Evolutionary conservation across 2,113 vertebrate genomes (phyloP), one percentile per base, ranked within the genome.

Genomic region (Gorsachius goisagi): DNA sequence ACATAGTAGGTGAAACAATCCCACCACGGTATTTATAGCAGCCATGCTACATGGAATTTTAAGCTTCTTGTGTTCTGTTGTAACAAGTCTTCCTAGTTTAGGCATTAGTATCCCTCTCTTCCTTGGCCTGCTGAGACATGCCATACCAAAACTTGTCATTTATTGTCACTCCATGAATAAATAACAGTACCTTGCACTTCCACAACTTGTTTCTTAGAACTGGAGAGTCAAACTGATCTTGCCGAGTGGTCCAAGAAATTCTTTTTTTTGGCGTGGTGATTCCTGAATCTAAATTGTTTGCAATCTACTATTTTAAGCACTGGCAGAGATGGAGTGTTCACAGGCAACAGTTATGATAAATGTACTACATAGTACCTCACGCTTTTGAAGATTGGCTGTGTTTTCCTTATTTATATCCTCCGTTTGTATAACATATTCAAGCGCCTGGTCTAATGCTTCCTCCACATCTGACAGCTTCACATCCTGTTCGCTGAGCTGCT

Each of bases 371-470:
- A 26, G n/a, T 98, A 99, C 99, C 99, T 99, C 96, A 30, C 83
- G 98, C 64, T 97, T 98, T 81, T 98, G 98, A 67, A 98, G 98
- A 91, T 93, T 98, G 89, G 97, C 96, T 76, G 89, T 52, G 49
- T 96, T 99, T 97, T 97, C 98, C 80, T 95, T 97, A 95, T 99
- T 99, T 96, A 94, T 98, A 79, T 97, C 96, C 79, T 98, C 97
- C 0, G 98, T 96, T 93, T 98, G 97, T 72, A 91, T 95, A 67
- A 99, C 67, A 4, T 92, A 94, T 90, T 79, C 76, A 27, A 96
- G 92, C 2, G 99, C 98, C 66, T 98, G 96, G n/a, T 97, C 93
- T 52, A 99, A 97, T 39, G 98, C 97, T 27, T 91, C 96, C 94
- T 98, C 96, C 72, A 99, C 95, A 11, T 99, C 98, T 37, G 97